A percentile compares a stretch with the other conserved stretches of the same genome.
Conservation (phyloP, 2,888 invertebrate species). For the Cremastinae sp. region DNA sequence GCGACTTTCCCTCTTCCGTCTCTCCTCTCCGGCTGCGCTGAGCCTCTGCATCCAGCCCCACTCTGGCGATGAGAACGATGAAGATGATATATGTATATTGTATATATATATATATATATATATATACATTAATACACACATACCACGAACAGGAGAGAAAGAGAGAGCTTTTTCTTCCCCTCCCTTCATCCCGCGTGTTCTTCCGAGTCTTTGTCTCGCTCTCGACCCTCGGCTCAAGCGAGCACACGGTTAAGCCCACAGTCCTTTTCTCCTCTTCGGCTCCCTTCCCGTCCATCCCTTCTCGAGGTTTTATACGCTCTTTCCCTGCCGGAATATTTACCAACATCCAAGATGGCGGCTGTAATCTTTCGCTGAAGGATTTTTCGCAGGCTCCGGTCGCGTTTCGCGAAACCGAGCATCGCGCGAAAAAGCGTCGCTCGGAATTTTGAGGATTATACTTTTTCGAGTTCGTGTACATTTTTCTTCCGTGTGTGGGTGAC, state of each 20-base stretch:
- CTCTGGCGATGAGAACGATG: too few relatives aligned
- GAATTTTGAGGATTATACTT: constrained; percentile 21
- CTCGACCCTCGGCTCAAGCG: constrained; percentile 55
- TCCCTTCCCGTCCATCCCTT: constrained; percentile 35
- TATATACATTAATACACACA: constrained; percentile 7
- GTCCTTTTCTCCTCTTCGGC: constrained; percentile 31
- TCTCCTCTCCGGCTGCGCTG: constrained; percentile 41
- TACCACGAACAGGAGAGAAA: too few relatives aligned
- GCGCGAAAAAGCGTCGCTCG: constrained; percentile 53
- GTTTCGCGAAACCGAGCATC: constrained; percentile 37
- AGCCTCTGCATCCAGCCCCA: constrained; percentile 29
- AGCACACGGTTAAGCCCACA: constrained; percentile 28
- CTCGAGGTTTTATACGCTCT: constrained; percentile 59
- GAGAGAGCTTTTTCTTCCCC: constrained; percentile 11
- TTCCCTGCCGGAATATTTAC: constrained; percentile 77
- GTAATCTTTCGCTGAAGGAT: constrained; percentile 74
- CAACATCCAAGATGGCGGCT: constrained; percentile 79
- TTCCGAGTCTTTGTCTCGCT: constrained; percentile 62
- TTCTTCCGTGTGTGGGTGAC: not conserved
- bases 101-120: constrained; percentile 54
- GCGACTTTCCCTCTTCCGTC: constrained; percentile 58
- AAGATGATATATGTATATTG: too few relatives aligned
- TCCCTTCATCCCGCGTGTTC: constrained; percentile 59
- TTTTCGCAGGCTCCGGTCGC: constrained; percentile 65
- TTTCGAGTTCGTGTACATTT: too few relatives aligned